phyloP scores from a whole-genome alignment of 2,113 vertebrate genomes.

The Vimba vimba region DNA sequence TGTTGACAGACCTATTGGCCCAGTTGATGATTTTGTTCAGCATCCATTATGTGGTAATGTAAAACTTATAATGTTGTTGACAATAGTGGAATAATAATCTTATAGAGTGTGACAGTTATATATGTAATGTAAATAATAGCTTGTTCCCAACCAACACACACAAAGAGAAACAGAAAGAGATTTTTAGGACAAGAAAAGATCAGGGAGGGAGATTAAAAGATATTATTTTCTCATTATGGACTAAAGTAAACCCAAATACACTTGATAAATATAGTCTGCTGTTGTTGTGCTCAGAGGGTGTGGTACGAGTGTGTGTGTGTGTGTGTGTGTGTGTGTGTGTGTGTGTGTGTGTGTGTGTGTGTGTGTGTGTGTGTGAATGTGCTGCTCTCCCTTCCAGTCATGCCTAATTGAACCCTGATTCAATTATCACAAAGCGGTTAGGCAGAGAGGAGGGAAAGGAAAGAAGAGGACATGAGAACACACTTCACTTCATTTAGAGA shows the following conservation, averaged over 20 bases:
- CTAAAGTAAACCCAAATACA: conserved; percentile 20
- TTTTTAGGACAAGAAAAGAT: background rate
- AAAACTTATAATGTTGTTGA: background rate
- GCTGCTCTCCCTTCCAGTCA: conserved; percentile 12
- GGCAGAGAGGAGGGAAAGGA: conserved; percentile 29
- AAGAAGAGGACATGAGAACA: conserved; percentile 43
- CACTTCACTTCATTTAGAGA: conserved; percentile 27
- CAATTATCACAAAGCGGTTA: conserved; percentile 46
- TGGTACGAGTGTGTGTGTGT: conserved; percentile 32
- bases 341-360: background rate
- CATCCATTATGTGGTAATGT: background rate
- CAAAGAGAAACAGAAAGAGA: background rate
- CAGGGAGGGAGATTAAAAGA: conserved; percentile 15
- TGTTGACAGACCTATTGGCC: background rate
- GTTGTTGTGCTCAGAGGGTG: conserved; percentile 26
- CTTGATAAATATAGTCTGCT: conserved; percentile 20
- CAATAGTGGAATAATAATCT: background rate
- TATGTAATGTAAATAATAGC: too few species aligned
- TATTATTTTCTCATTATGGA: conserved; percentile 26
- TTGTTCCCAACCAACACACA: too few species aligned
- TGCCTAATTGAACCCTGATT: conserved; percentile 52
- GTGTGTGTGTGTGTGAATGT: conserved; percentile 2
- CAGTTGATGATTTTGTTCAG: too few species aligned
- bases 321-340: conserved; percentile 43
- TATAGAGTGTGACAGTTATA: background rate